Percentiles rank a stretch among this genome's conserved stretches.
Evolutionary conservation across 2,888 invertebrate genomes (phyloP).

Genomic region (Dione juno): DNA sequence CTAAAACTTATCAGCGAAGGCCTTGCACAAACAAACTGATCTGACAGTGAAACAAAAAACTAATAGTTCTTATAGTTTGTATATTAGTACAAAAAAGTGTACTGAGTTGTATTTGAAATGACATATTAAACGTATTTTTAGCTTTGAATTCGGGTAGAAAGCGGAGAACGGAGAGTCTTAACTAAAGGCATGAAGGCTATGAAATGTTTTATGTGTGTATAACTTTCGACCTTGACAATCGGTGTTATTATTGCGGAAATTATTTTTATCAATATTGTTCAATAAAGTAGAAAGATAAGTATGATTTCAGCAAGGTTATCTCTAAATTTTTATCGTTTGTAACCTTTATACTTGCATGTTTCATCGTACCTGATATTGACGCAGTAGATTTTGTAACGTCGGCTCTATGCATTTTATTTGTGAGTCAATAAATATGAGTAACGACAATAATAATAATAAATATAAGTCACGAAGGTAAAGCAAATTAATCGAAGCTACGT

Average conservation of each 20-base stretch:
- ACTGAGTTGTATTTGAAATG: too few species aligned
- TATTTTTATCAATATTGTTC: conserved; percentile 9
- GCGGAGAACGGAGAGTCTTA: too few species aligned
- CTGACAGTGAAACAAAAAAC: background rate
- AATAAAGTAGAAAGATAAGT: background rate
- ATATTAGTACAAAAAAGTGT: too few species aligned
- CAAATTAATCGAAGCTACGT: too few species aligned
- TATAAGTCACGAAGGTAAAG: too few species aligned
- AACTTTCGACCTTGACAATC: background rate
- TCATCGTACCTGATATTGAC: conserved; percentile 16
- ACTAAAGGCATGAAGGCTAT: too few species aligned
- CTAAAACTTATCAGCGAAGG: too few species aligned
- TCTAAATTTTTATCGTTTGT: background rate
- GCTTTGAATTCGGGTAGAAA: background rate
- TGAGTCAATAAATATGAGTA: background rate
- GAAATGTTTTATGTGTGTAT: too few species aligned
- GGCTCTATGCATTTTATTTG: background rate
- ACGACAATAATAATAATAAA: too few species aligned
- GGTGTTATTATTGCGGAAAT: conserved; percentile 13
- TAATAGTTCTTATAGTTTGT: too few species aligned
- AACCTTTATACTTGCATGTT: conserved; percentile 10
- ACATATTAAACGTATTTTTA: too few species aligned
- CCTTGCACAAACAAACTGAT: too few species aligned
- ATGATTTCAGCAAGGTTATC: conserved; percentile 9
- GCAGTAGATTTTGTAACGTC: background rate